A percentile compares a stretch with the other conserved stretches of the same genome.
Evolutionary conservation across 2,888 invertebrate genomes (phyloP).

Genomic region (Acanthosepion pharaonis): DNA sequence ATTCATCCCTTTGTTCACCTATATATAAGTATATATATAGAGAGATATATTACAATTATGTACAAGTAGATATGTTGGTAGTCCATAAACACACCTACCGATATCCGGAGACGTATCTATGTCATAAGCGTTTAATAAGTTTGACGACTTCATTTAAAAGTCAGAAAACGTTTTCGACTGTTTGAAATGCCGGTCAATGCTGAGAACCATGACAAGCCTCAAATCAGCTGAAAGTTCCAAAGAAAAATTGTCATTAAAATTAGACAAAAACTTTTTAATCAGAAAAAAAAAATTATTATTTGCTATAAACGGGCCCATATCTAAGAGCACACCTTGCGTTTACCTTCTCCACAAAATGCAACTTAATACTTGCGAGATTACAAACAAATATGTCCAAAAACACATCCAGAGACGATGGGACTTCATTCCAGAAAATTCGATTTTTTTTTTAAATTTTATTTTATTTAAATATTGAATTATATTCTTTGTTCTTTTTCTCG

Average conservation of each 20-base stretch:
- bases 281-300: neutral
- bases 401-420: neutral
- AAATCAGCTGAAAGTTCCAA: neutral
- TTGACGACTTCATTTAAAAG: constrained; percentile 14
- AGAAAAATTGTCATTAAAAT: neutral
- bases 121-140: neutral
- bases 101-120: too few relatives aligned
- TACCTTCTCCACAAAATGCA: neutral
- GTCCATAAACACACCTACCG: neutral
- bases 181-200: neutral
- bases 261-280: neutral
- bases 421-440: neutral
- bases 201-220: neutral
- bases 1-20: neutral
- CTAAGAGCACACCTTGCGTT: neutral
- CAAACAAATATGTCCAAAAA: too few relatives aligned
- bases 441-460: neutral
- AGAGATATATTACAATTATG: neutral
- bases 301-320: neutral
- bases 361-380: neutral
- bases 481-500: neutral
- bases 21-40: neutral
- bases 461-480: neutral
- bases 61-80: constrained; percentile 33
- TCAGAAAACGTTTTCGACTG: neutral